Evolutionary conservation across 2,888 invertebrate genomes (phyloP).

Genomic region (Parnassius glacialis): DNA sequence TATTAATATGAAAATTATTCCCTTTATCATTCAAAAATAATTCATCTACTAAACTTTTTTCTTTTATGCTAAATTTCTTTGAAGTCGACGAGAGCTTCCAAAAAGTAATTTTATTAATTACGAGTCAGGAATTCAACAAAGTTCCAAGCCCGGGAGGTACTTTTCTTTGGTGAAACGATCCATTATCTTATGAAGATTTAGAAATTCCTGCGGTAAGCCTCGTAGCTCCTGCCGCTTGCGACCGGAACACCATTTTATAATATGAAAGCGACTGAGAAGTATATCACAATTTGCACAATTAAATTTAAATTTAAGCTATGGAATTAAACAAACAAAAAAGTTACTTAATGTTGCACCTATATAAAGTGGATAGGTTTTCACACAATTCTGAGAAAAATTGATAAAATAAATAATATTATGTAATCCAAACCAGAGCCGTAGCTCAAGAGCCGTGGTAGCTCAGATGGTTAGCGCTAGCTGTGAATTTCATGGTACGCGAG

Average conservation of each 20-base stretch:
- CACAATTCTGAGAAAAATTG: too few relatives aligned
- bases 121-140: conserved; percentile 80
- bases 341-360: too few relatives aligned
- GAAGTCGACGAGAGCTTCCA: conserved; percentile 79
- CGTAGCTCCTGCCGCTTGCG: conserved; percentile 26
- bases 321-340: conserved; percentile 1
- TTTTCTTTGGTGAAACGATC: conserved; percentile 75
- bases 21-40: conserved; percentile 78
- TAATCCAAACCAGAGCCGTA: too few relatives aligned
- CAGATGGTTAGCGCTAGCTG: too few relatives aligned
- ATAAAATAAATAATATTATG: too few relatives aligned
- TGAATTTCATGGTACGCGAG: too few relatives aligned
- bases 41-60: conserved; percentile 80
- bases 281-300: background rate
- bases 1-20: conserved; percentile 75
- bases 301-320: background rate
- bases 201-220: conserved; percentile 74
- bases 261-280: conserved; percentile 7
- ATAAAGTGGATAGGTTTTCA: too few relatives aligned
- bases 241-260: conserved; percentile 13
- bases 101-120: conserved; percentile 82
- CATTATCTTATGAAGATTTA: conserved; percentile 81
- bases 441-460: too few relatives aligned
- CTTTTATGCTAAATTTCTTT: conserved; percentile 79
- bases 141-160: conserved; percentile 74